A percentile compares a stretch with the other conserved stretches of the same genome.
Conservation (phyloP, 2,888 invertebrate species). For the Taphrorychus bicolor region DNA sequence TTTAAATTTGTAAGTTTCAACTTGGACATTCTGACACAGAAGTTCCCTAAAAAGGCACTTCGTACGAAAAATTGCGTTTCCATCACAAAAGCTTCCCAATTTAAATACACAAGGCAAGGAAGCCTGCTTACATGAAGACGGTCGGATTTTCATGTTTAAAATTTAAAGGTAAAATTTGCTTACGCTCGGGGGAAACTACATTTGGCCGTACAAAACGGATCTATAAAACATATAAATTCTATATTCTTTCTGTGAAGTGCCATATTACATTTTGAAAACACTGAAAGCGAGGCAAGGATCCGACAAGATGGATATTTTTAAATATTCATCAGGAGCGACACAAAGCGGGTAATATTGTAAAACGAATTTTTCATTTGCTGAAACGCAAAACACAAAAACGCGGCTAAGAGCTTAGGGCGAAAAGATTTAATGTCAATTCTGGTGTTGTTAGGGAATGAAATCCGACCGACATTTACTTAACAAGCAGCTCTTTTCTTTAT, state of each 20-base stretch:
- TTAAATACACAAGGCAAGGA: conserved; percentile 29
- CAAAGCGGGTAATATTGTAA: conserved; percentile 59
- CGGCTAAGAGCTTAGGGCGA: conserved; percentile 40
- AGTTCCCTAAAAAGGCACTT: conserved; percentile 11
- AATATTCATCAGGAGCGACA: conserved; percentile 59
- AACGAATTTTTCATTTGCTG: conserved; percentile 59
- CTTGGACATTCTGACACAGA: not conserved
- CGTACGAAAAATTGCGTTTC: conserved; percentile 26
- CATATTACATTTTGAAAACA: conserved; percentile 51
- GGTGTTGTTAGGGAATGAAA: too few species aligned
- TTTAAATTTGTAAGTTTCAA: not conserved
- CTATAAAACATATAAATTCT: conserved; percentile 55
- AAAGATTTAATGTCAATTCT: conserved; percentile 18
- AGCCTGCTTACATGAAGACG: conserved; percentile 27
- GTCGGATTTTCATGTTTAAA: conserved; percentile 40
- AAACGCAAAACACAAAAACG: conserved; percentile 52
- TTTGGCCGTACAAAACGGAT: conserved; percentile 50
- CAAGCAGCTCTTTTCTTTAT: too few species aligned
- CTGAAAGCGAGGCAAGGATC: conserved; percentile 49
- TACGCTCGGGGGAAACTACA: conserved; percentile 45
- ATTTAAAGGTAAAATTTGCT: conserved; percentile 41
- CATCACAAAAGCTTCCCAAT: conserved; percentile 37
- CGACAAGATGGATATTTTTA: conserved; percentile 54
- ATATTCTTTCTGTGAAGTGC: conserved; percentile 55
- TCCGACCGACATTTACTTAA: too few species aligned